Evolutionary conservation across 23 tunicate species (phyloP).

Genomic region (Ascidia mentula): DNA sequence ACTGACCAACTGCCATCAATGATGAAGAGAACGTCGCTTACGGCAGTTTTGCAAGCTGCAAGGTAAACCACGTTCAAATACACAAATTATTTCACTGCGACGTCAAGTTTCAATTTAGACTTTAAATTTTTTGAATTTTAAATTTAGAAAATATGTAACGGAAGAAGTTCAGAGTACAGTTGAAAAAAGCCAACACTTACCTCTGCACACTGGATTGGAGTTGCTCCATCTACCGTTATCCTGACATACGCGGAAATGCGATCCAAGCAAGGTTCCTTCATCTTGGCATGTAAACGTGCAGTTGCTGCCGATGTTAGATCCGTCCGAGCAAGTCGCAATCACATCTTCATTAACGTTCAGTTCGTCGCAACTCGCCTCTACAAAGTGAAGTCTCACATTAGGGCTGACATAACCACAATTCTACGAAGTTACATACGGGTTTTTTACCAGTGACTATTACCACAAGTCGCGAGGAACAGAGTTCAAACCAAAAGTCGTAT

Average conservation of each 20-base stretch:
- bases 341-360: constrained; percentile 36
- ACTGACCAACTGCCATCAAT: constrained; percentile 99
- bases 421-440: background rate
- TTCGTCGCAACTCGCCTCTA: constrained; percentile 37
- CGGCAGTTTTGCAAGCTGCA: constrained; percentile 83
- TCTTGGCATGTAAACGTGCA: constrained; percentile 73
- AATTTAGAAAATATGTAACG: too few relatives aligned
- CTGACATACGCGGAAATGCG: constrained; percentile 49
- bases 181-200: constrained; percentile 36
- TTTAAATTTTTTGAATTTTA: too few relatives aligned
- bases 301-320: constrained; percentile 77
- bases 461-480: background rate
- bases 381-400: background rate
- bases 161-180: too few relatives aligned
- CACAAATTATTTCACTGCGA: too few relatives aligned
- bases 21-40: constrained; percentile 82
- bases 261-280: constrained; percentile 74
- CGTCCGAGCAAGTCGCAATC: constrained; percentile 56
- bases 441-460: background rate
- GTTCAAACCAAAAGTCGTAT: too few relatives aligned
- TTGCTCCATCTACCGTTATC: constrained; percentile 73
- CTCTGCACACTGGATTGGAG: constrained; percentile 80
- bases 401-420: too few relatives aligned
- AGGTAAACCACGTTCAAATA: too few relatives aligned
- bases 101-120: too few relatives aligned